phyloP scores from a whole-genome alignment of 2,113 vertebrate species.

The Phaethornis superciliosus region DNA sequence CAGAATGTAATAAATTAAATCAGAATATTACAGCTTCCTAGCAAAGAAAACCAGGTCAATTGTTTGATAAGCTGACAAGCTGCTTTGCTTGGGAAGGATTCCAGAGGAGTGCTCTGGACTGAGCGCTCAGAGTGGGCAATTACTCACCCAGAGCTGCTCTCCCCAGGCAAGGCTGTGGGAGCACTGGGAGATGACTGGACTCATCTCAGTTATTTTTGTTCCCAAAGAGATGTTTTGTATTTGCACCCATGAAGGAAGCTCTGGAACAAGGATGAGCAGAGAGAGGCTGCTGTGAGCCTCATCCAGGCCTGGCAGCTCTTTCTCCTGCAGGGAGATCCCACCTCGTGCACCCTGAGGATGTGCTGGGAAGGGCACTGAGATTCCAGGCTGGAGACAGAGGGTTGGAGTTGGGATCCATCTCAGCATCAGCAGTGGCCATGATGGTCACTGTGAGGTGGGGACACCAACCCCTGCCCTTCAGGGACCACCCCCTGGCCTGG shows the following conservation, averaged over 20 bases:
- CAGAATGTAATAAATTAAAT: background rate
- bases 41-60: conserved; percentile 27
- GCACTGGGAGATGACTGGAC: background rate
- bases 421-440: fast-evolving
- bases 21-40: background rate
- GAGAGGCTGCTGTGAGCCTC: background rate
- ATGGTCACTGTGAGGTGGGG: fast-evolving
- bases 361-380: background rate
- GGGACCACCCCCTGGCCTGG: background rate
- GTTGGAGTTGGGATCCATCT: background rate
- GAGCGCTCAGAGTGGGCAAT: background rate
- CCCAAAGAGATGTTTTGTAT: background rate
- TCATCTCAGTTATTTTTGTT: background rate
- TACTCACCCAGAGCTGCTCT: background rate
- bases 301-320: background rate
- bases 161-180: background rate
- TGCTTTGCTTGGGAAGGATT: fast-evolving
- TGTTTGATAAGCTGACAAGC: background rate
- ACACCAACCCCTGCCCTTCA: background rate
- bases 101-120: background rate
- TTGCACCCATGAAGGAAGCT: background rate
- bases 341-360: background rate
- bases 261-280: background rate
- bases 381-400: background rate
- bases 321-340: background rate